These are phyloP conservation scores for Paradoxurus hermaphroditus DNA, from an alignment of 2,113 vertebrate genomes.

Conservation along the genomic window DNA sequence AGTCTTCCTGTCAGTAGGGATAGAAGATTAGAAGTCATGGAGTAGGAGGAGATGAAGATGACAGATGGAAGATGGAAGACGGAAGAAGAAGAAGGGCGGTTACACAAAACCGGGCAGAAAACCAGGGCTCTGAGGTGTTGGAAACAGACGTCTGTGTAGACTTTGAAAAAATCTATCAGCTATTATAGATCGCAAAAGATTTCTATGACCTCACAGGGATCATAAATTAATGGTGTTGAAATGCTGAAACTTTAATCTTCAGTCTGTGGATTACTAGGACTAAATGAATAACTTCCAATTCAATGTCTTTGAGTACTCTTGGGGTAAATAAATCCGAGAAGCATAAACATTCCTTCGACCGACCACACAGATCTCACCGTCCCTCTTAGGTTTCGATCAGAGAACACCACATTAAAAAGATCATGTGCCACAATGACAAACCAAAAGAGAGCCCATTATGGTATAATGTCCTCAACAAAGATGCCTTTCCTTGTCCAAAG, in stretches of 20 bases:
- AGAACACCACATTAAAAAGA: not conserved
- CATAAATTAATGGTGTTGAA: not conserved
- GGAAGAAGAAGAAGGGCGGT: not conserved
- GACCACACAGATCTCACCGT: not conserved
- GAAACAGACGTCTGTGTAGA: not conserved
- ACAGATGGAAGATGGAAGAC: too few species aligned
- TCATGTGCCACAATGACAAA: not conserved
- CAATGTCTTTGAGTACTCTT: not conserved
- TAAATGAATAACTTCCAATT: not conserved
- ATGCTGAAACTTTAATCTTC: not conserved
- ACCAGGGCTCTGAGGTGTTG: not conserved
- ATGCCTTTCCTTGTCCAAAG: not conserved
- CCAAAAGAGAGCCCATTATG: not conserved
- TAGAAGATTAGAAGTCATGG: not conserved
- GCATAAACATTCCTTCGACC: not conserved
- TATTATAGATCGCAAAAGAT: not conserved
- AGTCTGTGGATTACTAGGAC: not conserved
- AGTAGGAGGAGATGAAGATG: not conserved
- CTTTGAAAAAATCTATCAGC: not conserved
- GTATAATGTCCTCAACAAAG: not conserved
- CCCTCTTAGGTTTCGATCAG: not conserved
- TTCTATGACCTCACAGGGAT: not conserved
- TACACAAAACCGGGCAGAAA: not conserved
- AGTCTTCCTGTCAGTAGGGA: too few species aligned
- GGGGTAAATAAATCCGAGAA: constrained; percentile 9